These are phyloP conservation scores for Metridium senile DNA, from an alignment of 92 coral and sea anemone species.

Conservation along the genomic window DNA sequence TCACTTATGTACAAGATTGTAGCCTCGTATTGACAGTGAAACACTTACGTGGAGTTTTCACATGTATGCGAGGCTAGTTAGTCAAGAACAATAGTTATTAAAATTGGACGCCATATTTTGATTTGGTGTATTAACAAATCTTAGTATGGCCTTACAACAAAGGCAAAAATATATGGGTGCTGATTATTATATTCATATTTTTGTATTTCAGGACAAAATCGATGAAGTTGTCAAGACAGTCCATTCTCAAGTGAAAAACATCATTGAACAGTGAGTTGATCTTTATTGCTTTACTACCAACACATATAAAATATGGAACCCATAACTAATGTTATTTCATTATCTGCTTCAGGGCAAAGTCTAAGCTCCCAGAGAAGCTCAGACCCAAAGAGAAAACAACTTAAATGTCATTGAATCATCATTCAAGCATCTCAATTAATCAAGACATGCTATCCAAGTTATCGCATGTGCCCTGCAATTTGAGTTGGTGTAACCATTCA, in stretches of 20 bases:
- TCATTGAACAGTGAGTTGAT: conserved; percentile 85
- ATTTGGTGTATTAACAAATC: too few relatives aligned
- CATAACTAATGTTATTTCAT: background rate
- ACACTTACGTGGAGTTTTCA: too few relatives aligned
- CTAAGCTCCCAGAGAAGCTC: conserved; percentile 90
- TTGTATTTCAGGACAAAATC: conserved; percentile 63
- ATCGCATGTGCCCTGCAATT: conserved; percentile 20
- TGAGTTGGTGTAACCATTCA: conserved; percentile 5
- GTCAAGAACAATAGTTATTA: too few relatives aligned
- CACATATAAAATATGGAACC: background rate
- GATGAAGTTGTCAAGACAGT: conserved; percentile 61
- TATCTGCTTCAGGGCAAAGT: conserved; percentile 61
- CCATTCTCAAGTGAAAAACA: conserved; percentile 53
- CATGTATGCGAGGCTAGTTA: too few relatives aligned
- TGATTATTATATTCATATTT: background rate
- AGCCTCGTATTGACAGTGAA: background rate
- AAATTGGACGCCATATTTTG: too few relatives aligned
- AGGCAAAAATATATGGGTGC: too few relatives aligned
- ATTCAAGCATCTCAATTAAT: conserved; percentile 16
- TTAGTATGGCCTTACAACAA: too few relatives aligned
- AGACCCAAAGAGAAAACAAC: conserved; percentile 81
- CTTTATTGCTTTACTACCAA: background rate
- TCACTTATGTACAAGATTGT: background rate
- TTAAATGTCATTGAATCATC: conserved; percentile 34
- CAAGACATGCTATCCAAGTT: conserved; percentile 30